Evolutionary conservation across 2,113 vertebrate species (phyloP).

Genomic region (Pterocles orientalis): DNA sequence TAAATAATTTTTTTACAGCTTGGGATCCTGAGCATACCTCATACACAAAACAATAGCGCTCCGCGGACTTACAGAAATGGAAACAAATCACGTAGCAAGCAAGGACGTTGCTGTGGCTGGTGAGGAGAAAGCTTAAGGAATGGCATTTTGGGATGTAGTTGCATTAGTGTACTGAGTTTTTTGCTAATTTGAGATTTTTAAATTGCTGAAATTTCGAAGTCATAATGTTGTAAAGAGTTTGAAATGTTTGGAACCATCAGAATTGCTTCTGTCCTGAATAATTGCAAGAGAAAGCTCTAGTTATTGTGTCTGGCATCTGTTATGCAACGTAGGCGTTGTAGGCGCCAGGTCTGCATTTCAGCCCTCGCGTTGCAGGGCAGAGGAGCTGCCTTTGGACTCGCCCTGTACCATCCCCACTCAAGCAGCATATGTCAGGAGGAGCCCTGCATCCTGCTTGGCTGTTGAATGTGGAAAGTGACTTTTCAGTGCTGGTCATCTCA

Average conservation of each 20-base stretch:
- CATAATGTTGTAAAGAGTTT: neutral
- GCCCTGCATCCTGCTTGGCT: neutral
- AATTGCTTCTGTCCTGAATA: neutral
- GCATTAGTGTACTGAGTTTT: rapidly evolving
- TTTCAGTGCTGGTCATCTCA: neutral
- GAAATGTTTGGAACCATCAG: neutral
- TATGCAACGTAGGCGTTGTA: rapidly evolving
- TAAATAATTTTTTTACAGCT: neutral
- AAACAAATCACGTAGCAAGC: neutral
- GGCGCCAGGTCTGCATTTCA: neutral
- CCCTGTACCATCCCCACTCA: neutral
- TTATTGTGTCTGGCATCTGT: neutral
- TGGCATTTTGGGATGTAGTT: neutral
- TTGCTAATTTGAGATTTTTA: neutral
- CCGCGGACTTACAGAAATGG: neutral
- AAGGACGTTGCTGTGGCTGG: too few relatives aligned
- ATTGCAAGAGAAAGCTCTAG: neutral
- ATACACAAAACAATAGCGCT: neutral
- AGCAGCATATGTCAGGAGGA: neutral
- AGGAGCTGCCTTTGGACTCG: neutral
- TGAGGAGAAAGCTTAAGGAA: neutral
- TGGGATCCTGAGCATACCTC: neutral
- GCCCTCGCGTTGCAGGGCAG: rapidly evolving
- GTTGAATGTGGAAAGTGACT: neutral
- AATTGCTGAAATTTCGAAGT: neutral